These are phyloP conservation scores for Machaerirhynchus nigripectus DNA, from an alignment of 2,113 vertebrate genomes.

Conservation along the genomic window DNA sequence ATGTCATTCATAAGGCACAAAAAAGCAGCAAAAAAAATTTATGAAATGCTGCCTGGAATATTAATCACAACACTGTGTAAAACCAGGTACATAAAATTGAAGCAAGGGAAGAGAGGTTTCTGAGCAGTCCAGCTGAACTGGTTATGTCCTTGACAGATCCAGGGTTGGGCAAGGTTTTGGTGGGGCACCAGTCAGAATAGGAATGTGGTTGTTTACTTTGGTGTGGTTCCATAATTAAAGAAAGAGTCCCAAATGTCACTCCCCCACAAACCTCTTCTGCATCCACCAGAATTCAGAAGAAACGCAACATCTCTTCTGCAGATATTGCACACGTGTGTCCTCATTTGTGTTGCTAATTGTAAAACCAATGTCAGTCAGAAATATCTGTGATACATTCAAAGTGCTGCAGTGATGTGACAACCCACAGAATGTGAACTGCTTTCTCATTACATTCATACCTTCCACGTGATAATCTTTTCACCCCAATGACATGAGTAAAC, in stretches of 20 bases:
- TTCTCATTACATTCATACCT: background rate
- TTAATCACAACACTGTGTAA: slow-evolving; percentile 35
- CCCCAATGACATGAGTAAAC: background rate
- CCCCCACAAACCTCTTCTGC: rapidly evolving
- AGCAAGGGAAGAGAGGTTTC: background rate
- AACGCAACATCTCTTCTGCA: background rate
- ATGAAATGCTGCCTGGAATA: slow-evolving; percentile 51
- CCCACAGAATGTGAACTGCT: background rate
- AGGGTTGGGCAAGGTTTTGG: background rate
- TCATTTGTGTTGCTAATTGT: background rate
- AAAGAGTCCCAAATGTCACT: background rate
- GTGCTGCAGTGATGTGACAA: background rate
- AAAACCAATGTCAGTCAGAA: background rate
- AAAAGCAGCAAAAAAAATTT: slow-evolving; percentile 33
- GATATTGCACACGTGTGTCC: background rate
- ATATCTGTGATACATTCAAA: background rate
- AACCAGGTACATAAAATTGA: slow-evolving; percentile 1
- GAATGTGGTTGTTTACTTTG: background rate
- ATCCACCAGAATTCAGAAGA: background rate
- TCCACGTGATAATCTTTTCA: background rate
- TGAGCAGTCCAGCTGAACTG: background rate
- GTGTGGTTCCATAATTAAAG: background rate
- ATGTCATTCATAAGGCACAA: slow-evolving; percentile 65
- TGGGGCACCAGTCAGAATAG: background rate
- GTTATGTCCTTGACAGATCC: background rate